Percentiles rank a stretch among this genome's conserved stretches.
These are phyloP conservation scores for Machimus atricapillus DNA, from an alignment of 2,888 invertebrate species.

Conservation along the genomic window DNA sequence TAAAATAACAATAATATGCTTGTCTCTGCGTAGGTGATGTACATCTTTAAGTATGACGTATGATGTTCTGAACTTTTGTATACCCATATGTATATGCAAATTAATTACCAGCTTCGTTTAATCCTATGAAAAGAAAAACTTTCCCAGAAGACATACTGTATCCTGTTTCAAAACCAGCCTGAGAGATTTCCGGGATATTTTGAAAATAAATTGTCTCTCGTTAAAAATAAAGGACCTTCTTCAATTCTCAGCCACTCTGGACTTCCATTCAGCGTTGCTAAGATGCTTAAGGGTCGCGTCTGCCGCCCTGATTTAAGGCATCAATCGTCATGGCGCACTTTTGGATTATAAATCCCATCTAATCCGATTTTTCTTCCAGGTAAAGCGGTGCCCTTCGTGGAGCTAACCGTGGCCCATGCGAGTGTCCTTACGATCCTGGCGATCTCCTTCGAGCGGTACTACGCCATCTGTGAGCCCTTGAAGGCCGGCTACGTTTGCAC, in stretches of 20 bases:
- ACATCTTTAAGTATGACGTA: not conserved
- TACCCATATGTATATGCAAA: not conserved
- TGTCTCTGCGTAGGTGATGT: not conserved
- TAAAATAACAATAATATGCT: too few relatives aligned
- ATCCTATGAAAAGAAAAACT: not conserved
- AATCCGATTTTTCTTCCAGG: conserved; percentile 68
- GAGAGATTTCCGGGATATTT: not conserved
- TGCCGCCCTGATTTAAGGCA: not conserved
- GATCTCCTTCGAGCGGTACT: conserved; percentile 90
- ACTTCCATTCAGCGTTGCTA: not conserved
- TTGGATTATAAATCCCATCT: not conserved
- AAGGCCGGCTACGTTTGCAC: conserved; percentile 90
- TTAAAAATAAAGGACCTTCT: not conserved
- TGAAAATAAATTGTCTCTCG: not conserved
- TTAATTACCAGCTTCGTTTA: not conserved
- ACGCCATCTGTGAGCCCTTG: conserved; percentile 91
- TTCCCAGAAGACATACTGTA: not conserved
- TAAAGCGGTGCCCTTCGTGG: conserved; percentile 90
- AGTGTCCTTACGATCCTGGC: conserved; percentile 92
- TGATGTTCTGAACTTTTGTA: not conserved
- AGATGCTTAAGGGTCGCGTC: not conserved
- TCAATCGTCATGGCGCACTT: not conserved
- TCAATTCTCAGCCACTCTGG: not conserved
- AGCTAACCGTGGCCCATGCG: conserved; percentile 89
- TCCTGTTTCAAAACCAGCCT: not conserved